phyloP scores from a whole-genome alignment of 2,797 vertebrate genomes.

The Coluber constrictor region DNA sequence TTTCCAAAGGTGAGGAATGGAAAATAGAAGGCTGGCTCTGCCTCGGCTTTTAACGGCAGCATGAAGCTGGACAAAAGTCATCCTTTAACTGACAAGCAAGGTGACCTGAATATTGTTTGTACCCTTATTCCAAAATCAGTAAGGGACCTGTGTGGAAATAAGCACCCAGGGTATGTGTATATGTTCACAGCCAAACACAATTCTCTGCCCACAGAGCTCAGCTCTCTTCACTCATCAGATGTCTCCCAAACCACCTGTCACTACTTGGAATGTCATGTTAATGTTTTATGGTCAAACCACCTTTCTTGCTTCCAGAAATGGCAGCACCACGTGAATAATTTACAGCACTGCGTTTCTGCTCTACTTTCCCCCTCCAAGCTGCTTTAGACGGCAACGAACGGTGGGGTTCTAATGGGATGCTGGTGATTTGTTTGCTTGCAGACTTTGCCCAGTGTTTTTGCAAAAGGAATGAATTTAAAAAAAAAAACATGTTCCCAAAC shows the following conservation, averaged over 20 bases:
- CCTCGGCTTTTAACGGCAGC: slow-evolving; percentile 14
- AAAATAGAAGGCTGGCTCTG: slow-evolving; percentile 17
- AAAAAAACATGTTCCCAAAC: slow-evolving; percentile 11
- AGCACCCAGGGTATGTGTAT: not conserved
- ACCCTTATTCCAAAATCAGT: slow-evolving; percentile 13
- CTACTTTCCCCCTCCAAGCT: slow-evolving; percentile 46
- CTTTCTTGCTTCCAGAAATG: slow-evolving; percentile 50
- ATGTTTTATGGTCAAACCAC: slow-evolving; percentile 61
- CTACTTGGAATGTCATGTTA: slow-evolving; percentile 61
- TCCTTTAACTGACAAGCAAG: slow-evolving; percentile 38
- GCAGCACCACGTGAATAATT: slow-evolving; percentile 65
- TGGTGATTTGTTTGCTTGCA: not conserved
- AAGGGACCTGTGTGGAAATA: not conserved
- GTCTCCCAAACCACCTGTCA: slow-evolving; percentile 51
- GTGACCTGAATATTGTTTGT: slow-evolving; percentile 29
- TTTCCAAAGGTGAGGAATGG: slow-evolving; percentile 31
- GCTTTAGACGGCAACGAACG: slow-evolving; percentile 37
- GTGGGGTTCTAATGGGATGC: slow-evolving; percentile 14
- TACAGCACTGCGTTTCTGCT: slow-evolving; percentile 59
- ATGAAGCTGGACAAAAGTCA: slow-evolving; percentile 28
- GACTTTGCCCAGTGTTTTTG: not conserved
- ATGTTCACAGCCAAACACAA: slow-evolving; percentile 55
- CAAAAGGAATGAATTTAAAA: not conserved
- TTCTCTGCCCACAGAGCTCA: slow-evolving; percentile 40
- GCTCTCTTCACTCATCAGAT: slow-evolving; percentile 37